phyloP scores from a whole-genome alignment of 2,888 invertebrate species.

The Hirtodrosophila confusa region DNA sequence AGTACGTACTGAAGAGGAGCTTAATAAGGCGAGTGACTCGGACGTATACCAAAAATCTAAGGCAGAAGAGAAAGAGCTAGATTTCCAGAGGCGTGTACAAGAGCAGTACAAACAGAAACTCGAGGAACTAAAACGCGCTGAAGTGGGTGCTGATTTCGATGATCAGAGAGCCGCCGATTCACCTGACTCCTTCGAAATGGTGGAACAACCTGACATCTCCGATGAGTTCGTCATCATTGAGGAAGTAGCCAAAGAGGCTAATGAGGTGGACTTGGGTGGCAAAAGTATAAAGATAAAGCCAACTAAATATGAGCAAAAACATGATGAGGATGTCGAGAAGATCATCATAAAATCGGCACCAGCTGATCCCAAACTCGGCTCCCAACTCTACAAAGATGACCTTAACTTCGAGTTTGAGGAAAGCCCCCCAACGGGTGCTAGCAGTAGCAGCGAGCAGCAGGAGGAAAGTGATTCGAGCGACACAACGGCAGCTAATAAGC shows the following conservation, averaged over 20 bases:
- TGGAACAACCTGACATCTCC: constrained; percentile 93
- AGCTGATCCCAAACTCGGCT: constrained; percentile 86
- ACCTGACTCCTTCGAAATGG: constrained; percentile 94
- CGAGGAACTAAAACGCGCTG: constrained; percentile 86
- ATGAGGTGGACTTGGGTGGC: constrained; percentile 92
- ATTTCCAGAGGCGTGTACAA: constrained; percentile 84
- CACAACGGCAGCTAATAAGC: constrained; percentile 90
- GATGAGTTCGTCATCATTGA: constrained; percentile 95
- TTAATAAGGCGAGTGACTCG: constrained; percentile 81
- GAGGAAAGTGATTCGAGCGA: constrained; percentile 87
- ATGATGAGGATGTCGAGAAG: constrained; percentile 89
- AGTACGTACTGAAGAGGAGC: constrained; percentile 82
- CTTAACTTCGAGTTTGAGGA: constrained; percentile 90
- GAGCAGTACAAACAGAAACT: constrained; percentile 86
- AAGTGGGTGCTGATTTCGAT: constrained; percentile 84
- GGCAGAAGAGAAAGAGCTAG: constrained; percentile 81
- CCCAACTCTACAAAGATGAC: constrained; percentile 86
- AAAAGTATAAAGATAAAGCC: constrained; percentile 90
- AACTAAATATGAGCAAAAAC: constrained; percentile 86
- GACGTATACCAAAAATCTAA: constrained; percentile 76
- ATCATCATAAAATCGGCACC: constrained; percentile 89
- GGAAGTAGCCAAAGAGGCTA: constrained; percentile 94
- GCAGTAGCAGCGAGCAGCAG: constrained; percentile 77
- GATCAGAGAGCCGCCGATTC: constrained; percentile 88
- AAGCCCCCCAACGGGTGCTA: constrained; percentile 85